Base-by-base conservation (phyloP, 2,888 invertebrate species). In the Abrostola triplasia region DNA sequence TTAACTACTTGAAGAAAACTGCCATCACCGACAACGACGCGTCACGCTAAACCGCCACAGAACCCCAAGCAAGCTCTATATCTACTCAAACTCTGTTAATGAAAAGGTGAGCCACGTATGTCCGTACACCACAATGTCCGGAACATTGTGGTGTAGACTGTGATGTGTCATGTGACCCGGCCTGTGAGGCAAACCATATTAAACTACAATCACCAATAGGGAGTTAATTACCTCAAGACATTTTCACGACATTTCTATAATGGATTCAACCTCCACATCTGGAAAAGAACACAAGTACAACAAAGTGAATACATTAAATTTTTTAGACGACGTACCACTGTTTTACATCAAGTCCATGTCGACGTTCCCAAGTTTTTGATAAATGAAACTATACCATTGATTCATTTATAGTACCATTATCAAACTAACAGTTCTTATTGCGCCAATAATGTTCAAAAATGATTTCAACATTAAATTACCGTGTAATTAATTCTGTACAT, bases 261-360 rank as follows among this genome's bases (percentile, higher is more conserved):
- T 92, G 90, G 92, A 93, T 92, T 94, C 93, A 94, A 94, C 91
- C 93, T 92, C 94, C 94, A 93, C 87, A 94, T 93, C 94, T 94
- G 94, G 89, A 94, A 94, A 94, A 94, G 94, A 94, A 94, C 94
- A 94, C 94, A 94, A 94, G 94, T 94, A 94, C 94, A 94, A 94
- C 94, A 94, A 93, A 91, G 92, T 94, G 91, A 94, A 93, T 93
- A 94, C 87, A 89, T 88, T 89, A 85, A 77, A 84, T 85, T 86
- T 84, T 82, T 86, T 84, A 87, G 84, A 87, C 81, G 87, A 89
- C 88, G 91, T 87, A 89, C 90, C 90, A 91, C 94, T 92, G 93
- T 86, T 94, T 93, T 93, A 93, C 94, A 94, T 92, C 88, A 88
- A 94, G 94, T 93, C 94, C 94, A 89, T 85, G 89, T 88, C 88